phyloP scores from a whole-genome alignment of 1,140 invertebrate genomes.

The Ylistrum balloti region DNA sequence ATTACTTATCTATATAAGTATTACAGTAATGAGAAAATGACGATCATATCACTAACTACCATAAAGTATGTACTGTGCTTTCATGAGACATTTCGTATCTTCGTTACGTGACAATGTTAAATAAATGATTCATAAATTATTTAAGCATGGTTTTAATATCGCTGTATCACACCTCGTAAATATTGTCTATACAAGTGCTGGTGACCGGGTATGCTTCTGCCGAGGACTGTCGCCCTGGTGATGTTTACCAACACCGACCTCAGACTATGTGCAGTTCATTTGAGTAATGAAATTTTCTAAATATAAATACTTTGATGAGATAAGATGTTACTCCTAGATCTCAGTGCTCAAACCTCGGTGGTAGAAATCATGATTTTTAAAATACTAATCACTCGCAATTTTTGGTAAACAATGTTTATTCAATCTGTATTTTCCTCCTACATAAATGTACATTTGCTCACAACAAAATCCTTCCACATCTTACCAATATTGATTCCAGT shows the following conservation, averaged over 20 bases:
- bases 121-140: constrained; percentile 23
- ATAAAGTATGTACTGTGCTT: not conserved
- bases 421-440: no score
- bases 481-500: no score
- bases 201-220: not conserved
- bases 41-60: not conserved
- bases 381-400: no score
- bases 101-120: not conserved
- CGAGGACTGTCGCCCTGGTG: not conserved
- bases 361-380: no score
- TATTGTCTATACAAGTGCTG: not conserved
- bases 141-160: not conserved
- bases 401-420: no score
- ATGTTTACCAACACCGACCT: not conserved
- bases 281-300: no score
- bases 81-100: not conserved
- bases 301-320: no score
- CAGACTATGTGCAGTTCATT: no score
- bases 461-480: no score
- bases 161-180: not conserved
- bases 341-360: no score
- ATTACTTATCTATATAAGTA: not conserved
- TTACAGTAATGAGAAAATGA: not conserved
- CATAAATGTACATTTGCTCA: no score
- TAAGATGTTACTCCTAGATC: no score